Evolutionary conservation across 2,888 invertebrate genomes (phyloP).

Genomic region (Dilophus febrilis): DNA sequence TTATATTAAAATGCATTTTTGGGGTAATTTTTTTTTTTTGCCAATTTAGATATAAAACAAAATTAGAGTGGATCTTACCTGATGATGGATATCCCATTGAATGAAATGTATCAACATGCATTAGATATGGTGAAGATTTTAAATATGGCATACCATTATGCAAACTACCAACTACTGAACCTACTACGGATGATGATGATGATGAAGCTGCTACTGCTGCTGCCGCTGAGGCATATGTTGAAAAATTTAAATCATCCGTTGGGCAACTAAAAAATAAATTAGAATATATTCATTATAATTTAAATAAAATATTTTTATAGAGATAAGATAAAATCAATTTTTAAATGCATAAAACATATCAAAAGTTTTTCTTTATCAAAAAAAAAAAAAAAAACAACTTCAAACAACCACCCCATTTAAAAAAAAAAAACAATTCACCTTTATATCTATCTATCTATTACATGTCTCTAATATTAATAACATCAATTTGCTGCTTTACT

Average conservation of each 20-base stretch:
- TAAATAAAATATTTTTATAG: neutral
- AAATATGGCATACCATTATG: constrained; percentile 38
- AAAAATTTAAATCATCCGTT: constrained; percentile 40
- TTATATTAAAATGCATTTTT: too few species aligned
- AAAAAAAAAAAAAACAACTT: neutral
- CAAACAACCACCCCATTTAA: too few species aligned
- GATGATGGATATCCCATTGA: constrained; percentile 45
- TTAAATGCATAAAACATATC: neutral
- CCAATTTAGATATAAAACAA: too few species aligned
- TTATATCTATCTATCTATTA: too few species aligned
- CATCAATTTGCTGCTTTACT: too few species aligned
- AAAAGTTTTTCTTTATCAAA: neutral
- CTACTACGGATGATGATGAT: constrained; percentile 19
- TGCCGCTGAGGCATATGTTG: constrained; percentile 31
- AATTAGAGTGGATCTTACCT: too few species aligned
- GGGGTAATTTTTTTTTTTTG: too few species aligned
- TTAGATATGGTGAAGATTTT: constrained; percentile 41
- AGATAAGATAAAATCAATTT: neutral
- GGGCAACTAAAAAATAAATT: constrained; percentile 31
- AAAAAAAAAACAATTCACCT: too few species aligned
- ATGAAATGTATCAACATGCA: constrained; percentile 43
- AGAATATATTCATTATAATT: too few species aligned
- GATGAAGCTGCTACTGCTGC: constrained; percentile 26
- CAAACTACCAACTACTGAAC: constrained; percentile 29
- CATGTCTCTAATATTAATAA: too few species aligned